phyloP scores from a whole-genome alignment of 2,113 vertebrate species.

The Mormoops blainvillei region DNA sequence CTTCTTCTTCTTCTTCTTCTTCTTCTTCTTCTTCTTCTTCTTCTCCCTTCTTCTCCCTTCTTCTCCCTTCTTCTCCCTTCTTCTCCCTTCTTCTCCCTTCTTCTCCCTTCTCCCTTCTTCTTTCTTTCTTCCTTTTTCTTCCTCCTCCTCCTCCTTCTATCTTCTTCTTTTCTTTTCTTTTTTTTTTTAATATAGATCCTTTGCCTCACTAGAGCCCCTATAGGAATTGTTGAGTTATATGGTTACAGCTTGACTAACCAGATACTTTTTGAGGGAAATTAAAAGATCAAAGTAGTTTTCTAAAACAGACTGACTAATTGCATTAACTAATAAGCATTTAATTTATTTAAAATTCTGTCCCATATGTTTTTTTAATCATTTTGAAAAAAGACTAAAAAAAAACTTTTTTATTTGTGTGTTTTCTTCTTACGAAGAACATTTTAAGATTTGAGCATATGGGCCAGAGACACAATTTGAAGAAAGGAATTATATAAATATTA shows the following conservation, averaged over 20 bases:
- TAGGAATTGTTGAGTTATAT: background rate
- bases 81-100: too few relatives aligned
- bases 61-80: too few relatives aligned
- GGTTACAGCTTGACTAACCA: background rate
- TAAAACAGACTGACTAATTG: background rate
- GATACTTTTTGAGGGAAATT: background rate
- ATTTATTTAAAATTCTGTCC: background rate
- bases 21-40: too few relatives aligned
- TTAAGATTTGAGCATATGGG: background rate
- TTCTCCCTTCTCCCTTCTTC: too few relatives aligned
- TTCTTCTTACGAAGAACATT: background rate
- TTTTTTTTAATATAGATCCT: background rate
- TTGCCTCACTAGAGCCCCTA: background rate
- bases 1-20: too few relatives aligned
- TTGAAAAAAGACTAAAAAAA: conserved; percentile 30
- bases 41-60: too few relatives aligned
- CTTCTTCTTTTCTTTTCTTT: too few relatives aligned
- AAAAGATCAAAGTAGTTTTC: conserved; percentile 14
- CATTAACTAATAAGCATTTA: background rate
- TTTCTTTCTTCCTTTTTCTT: too few relatives aligned
- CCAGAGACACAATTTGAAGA: background rate
- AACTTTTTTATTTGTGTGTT: background rate
- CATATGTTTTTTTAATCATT: background rate
- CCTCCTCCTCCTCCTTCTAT: too few relatives aligned
- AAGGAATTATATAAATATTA: background rate